Base-by-base conservation (phyloP, 1,140 invertebrate genomes). In the Venustaconcha ellipsiformis region DNA sequence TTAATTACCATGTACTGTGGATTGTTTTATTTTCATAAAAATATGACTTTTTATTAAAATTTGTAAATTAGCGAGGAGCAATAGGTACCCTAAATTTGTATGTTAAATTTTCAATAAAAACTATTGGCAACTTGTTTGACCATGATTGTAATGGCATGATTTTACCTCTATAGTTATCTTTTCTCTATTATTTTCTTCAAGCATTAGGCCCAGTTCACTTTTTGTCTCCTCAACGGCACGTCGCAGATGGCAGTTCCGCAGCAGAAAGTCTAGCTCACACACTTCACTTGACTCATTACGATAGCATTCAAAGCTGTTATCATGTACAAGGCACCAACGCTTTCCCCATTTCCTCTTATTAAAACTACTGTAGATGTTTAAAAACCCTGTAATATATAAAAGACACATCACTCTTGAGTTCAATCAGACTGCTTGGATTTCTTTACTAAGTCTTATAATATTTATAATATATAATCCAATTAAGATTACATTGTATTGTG, bases 81-180 rank as follows among this genome's bases (percentile, higher is more conserved):
- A 48, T 48, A 48, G 37, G 37, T 8, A 48, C 6, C 37, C 37
- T 48, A 48, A 48, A 48, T 48, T 48, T 48, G 37, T 48, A 48
- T 48, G 37, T 48, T 48, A 48, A 48, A 48, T 11, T 48, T 48
- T 48, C 37, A 8, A 48, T 48, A 8, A 48, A 48, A 48, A 48
- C 11, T 48, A 48, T 48, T 48, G 11, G 37, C 11, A 1, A 8
- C 37, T 48, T 17, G 13, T 66, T 13, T 15, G 13, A 18, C 17
- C 11, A 48, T n/a, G 57, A 62, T 20, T 30, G 13, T 30, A 15
- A 26, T 17, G 8, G 17, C n/a, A n/a, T 20, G 5, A 5, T 58
- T 78, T 56, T 67, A 86, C 86, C 83, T 88, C 86, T 60, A 88
- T 81, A 63, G 86, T 88, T 14, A 88, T 86, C 70, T 88, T 88